Evolutionary conservation across 2,113 vertebrate species (phyloP), one percentile per base, ranked within the genome.

Genomic region (Apaloderma vittatum): DNA sequence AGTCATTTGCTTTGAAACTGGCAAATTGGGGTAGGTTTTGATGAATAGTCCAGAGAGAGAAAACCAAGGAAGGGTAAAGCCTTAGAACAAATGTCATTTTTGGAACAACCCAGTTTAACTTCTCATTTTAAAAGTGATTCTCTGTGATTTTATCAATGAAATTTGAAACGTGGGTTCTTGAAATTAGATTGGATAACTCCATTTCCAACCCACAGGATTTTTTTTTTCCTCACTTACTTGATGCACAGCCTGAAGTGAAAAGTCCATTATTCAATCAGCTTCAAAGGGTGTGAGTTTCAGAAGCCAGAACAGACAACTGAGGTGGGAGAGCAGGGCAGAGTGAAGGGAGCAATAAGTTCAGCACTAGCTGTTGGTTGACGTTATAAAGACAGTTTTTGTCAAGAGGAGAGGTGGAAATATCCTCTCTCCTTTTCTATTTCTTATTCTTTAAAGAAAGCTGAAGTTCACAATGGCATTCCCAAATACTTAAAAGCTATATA

Each of bases 211-310:
- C 30, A 54, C 15, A 22, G 45, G 19, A n/a, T 36, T 67, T 88
- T 83, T 84, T 85, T 82, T 77, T 54, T 32, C 23, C 45, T 26
- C 74, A 84, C 32, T 77, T 77, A 78, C 22, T 93, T 12, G 6
- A 40, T 86, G 27, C 70, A 46, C 55, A 70, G 36, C 43, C 67
- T 88, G 91, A 92, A 86, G 63, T 84, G 91, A 58, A 74, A 91
- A 94, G 91, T 71, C 73, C 91, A 89, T 94, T 91, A 94, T 71
- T 94, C 61, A 84, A 26, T 97, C 94, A 93, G 68, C 92, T 96
- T 68, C 32, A 63, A 74, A 80, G 34, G 76, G 95, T 96, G 96
- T 95, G 84, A 95, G 59, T 86, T 97, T 92, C 95, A 96, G 94
- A 97, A 96, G 91, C 93, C 96, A 97, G 95, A 94, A 55, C 59